Evolutionary conservation across 2,113 vertebrate genomes (phyloP), one percentile per base, ranked within the genome.

Genomic region (Condylura cristata): DNA sequence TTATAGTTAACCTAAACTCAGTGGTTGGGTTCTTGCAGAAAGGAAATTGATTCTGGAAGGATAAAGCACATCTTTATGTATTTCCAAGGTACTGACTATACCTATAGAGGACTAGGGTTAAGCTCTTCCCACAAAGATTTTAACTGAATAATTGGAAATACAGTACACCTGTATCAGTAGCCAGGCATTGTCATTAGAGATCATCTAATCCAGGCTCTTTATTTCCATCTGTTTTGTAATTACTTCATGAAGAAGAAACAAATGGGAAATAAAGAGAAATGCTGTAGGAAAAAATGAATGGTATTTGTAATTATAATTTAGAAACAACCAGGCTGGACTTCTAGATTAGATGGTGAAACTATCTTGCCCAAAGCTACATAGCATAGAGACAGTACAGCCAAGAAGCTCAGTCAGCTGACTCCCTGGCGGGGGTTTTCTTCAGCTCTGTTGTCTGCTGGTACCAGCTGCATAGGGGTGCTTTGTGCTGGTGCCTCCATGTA

Each of bases 151-250:
- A 39, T 80, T 85, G 34, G 37, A 88, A 91, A 70, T 14, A 24
- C 41, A 44, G 11, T 11, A 63, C 7, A 5, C 22, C 17, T 28
- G 2, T 28, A 30, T 32, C 13, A 46, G 87, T 66, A 83, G 16
- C 34, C 34, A 60, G 34, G 32, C 82, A 32, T 92, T 71, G 8
- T 76, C 37, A 41, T 89, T 65, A 37, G 44, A 24, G 20, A 39
- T 71, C 70, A 34, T 61, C 12, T 82, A 39, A 70, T 78, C 71
- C 1, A 48, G 30, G 48, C 41, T 37, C 17, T 86, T 71, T 71
- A 48, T 82, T 86, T 93, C 22, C 2, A 30, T 89, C 86, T 56
- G 13, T 63, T 91, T 95, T 71, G 61, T 6, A 72, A 22, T 90
- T 48, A 60, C 56, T 48, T 90, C 17, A 60, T 76, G 17, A 82